phyloP scores from a whole-genome alignment of 2,797 vertebrate genomes.

The Dallia pectoralis region DNA sequence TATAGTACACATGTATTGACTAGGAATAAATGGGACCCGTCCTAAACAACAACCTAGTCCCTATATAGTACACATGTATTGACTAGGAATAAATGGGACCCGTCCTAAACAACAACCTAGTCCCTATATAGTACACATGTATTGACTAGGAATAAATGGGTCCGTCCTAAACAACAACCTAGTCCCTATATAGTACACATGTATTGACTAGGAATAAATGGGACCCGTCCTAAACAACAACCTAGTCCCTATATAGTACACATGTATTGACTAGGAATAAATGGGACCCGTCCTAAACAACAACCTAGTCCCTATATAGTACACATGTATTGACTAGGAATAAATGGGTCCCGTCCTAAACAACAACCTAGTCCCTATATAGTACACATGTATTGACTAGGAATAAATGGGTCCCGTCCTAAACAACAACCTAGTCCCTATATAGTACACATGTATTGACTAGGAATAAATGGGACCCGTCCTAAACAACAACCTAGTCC shows the following conservation, averaged over 20 bases:
- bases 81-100: slow-evolving; percentile 51
- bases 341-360: slow-evolving; percentile 48
- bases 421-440: no score
- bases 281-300: neutral
- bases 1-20: neutral
- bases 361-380: no score
- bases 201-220: slow-evolving; percentile 52
- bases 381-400: neutral
- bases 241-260: no score
- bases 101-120: no score
- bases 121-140: neutral
- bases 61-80: neutral
- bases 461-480: slow-evolving; percentile 50
- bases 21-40: slow-evolving; percentile 50
- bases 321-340: neutral
- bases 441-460: neutral
- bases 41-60: no score
- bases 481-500: no score
- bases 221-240: no score
- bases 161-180: no score
- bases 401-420: slow-evolving; percentile 51
- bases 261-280: slow-evolving; percentile 49
- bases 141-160: slow-evolving; percentile 51
- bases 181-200: no score
- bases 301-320: no score